phyloP scores from a whole-genome alignment of 2,113 vertebrate genomes.

The Tricholaema leucomelas region DNA sequence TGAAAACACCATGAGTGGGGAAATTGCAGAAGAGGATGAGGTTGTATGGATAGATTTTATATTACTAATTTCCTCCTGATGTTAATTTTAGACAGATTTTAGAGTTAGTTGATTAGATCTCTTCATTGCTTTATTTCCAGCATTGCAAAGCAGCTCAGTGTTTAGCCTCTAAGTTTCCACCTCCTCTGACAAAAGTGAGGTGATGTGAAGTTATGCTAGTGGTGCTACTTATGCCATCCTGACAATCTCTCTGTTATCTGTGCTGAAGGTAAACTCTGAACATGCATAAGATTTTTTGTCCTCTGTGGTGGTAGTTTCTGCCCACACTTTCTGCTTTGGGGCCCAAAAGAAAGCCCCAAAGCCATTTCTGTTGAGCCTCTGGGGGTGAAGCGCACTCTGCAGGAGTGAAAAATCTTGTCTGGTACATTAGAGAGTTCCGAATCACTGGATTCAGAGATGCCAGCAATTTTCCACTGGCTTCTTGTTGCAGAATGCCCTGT shows the following conservation, averaged over 20 bases:
- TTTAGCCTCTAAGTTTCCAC: not conserved
- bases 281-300: rapidly evolving
- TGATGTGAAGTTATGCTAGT: not conserved
- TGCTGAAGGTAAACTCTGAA: not conserved
- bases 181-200: not conserved
- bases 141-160: not conserved
- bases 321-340: not conserved
- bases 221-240: rapidly evolving
- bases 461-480: not conserved
- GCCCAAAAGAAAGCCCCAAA: not conserved
- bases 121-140: not conserved
- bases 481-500: not conserved
- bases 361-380: not conserved
- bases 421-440: not conserved
- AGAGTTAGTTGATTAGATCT: not conserved
- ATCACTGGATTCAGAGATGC: not conserved
- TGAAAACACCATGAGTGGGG: not conserved
- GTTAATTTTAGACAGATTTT: not conserved
- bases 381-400: not conserved
- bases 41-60: not conserved
- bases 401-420: not conserved
- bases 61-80: not conserved
- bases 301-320: not conserved
- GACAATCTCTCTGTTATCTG: not conserved
- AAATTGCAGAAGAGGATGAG: not conserved